phyloP scores from a whole-genome alignment of 2,888 invertebrate species.

The Drosophila cognata region DNA sequence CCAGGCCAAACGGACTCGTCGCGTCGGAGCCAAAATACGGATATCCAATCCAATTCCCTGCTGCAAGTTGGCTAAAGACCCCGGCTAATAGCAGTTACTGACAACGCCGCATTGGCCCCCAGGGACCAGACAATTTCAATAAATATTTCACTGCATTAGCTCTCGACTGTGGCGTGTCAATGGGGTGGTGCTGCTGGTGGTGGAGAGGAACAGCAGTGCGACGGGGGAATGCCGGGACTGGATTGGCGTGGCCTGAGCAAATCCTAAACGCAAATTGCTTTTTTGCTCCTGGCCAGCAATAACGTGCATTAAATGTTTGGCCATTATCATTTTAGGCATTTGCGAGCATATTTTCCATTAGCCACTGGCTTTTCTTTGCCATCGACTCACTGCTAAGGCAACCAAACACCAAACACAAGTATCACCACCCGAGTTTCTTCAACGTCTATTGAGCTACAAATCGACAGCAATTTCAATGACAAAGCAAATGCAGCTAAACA shows the following conservation, averaged over 20 bases:
- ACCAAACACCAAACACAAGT: background rate
- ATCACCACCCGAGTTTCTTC: background rate
- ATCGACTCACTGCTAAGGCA: background rate
- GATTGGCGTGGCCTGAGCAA: conserved; percentile 27
- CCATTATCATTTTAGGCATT: conserved; percentile 80
- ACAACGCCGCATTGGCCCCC: conserved; percentile 77
- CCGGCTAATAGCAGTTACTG: conserved; percentile 69
- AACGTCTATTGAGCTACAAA: conserved; percentile 68
- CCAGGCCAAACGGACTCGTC: conserved; percentile 14
- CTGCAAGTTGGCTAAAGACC: conserved; percentile 63
- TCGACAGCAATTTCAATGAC: conserved; percentile 64
- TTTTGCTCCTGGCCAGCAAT: conserved; percentile 62
- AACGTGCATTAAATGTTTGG: conserved; percentile 81
- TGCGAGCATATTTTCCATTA: conserved; percentile 67
- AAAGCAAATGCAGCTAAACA: conserved; percentile 57
- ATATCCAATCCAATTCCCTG: conserved; percentile 57
- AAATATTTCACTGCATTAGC: conserved; percentile 84
- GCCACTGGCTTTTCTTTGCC: conserved; percentile 22
- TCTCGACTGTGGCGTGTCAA: conserved; percentile 42
- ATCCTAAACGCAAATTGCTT: conserved; percentile 70
- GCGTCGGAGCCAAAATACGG: conserved; percentile 29
- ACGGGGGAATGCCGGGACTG: conserved; percentile 3
- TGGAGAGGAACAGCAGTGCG: background rate
- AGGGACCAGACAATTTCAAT: conserved; percentile 82
- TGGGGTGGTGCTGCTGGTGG: background rate